phyloP scores from a whole-genome alignment of 2,888 invertebrate genomes.

The Brachyopa scutellaris region DNA sequence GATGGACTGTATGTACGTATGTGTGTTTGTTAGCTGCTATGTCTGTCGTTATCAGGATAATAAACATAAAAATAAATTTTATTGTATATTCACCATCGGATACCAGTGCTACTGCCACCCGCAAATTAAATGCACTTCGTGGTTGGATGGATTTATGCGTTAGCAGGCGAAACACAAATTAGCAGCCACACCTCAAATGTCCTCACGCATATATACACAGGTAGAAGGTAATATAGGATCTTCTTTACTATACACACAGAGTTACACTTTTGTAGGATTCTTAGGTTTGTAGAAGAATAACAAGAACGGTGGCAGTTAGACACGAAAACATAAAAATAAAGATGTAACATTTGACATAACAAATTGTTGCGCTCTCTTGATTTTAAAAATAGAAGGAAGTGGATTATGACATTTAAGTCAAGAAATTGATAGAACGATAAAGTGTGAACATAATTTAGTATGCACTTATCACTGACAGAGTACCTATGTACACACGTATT shows the following conservation, averaged over 20 bases:
- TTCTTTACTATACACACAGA: too few species aligned
- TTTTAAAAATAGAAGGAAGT: too few species aligned
- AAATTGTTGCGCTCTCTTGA: background rate
- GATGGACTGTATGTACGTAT: constrained; percentile 23
- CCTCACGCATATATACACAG: background rate
- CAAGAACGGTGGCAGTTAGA: too few species aligned
- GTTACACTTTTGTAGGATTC: too few species aligned
- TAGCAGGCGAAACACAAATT: constrained; percentile 57
- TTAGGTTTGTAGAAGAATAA: too few species aligned
- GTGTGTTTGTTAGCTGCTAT: background rate
- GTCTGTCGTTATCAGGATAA: constrained; percentile 39
- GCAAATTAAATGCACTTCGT: constrained; percentile 62
- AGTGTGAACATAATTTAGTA: too few species aligned
- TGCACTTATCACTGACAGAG: too few species aligned
- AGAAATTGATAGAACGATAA: too few species aligned
- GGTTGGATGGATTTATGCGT: constrained; percentile 56
- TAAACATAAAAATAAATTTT: constrained; percentile 63
- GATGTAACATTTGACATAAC: background rate
- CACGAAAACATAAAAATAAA: too few species aligned
- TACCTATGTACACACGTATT: too few species aligned
- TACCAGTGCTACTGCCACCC: constrained; percentile 15
- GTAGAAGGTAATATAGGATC: too few species aligned
- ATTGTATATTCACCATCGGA: constrained; percentile 29
- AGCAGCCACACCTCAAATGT: constrained; percentile 56
- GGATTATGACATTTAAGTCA: too few species aligned